A percentile compares a stretch with the other conserved stretches of the same genome.
These are phyloP conservation scores for Pherbina coryleti DNA, from an alignment of 2,888 invertebrate genomes.

Conservation along the genomic window DNA sequence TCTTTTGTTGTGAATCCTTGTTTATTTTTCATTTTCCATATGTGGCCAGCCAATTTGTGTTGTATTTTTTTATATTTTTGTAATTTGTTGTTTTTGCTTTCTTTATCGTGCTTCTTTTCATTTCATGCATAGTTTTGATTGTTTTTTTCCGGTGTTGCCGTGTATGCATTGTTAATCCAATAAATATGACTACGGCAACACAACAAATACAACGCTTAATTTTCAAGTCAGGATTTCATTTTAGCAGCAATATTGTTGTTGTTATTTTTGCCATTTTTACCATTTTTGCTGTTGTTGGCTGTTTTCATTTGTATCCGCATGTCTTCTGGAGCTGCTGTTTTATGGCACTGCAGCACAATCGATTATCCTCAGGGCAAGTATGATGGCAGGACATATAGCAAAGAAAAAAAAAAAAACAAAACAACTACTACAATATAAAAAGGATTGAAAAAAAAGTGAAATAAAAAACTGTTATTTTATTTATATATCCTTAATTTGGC, in stretches of 20 bases:
- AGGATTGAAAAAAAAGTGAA: too few species aligned
- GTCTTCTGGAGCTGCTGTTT: constrained; percentile 11
- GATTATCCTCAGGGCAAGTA: constrained; percentile 26
- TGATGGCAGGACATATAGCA: neutral
- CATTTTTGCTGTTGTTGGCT: neutral
- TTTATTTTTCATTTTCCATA: constrained; percentile 16
- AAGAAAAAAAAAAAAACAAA: neutral
- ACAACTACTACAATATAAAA: neutral
- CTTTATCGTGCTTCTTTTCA: neutral
- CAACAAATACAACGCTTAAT: constrained; percentile 28
- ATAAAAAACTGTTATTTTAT: neutral
- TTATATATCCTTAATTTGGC: neutral
- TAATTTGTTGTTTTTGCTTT: neutral
- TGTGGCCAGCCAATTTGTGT: constrained; percentile 33
- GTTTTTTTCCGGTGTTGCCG: constrained; percentile 35
- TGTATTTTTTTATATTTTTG: neutral
- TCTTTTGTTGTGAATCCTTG: neutral
- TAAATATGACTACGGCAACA: constrained; percentile 37
- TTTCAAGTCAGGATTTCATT: constrained; percentile 24
- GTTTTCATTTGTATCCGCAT: neutral
- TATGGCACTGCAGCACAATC: constrained; percentile 33
- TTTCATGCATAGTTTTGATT: constrained; percentile 32
- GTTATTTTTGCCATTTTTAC: neutral
- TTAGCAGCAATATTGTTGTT: neutral
- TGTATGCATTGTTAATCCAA: constrained; percentile 40